Evolutionary conservation across 1,140 invertebrate species (phyloP), one percentile per base, ranked within the genome.

Genomic region (Tetranychus urticae): DNA sequence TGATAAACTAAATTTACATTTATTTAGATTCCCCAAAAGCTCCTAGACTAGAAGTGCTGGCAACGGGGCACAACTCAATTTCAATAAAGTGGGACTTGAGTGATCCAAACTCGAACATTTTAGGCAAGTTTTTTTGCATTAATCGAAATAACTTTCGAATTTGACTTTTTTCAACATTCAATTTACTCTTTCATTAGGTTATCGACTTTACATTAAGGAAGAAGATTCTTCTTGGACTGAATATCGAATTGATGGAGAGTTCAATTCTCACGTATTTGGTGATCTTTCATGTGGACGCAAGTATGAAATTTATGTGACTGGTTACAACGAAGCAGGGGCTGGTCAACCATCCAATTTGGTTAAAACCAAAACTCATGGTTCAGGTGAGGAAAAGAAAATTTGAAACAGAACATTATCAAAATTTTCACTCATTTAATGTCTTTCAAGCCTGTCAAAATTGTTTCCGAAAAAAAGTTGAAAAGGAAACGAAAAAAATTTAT

Each of bases 271-370:
- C 60, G 58, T 60, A 10, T 62, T 67, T 14, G 47, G 81, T 76
- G 75, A 78, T 35, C 72, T 90, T 14, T 84, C 82, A 80, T 89
- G 87, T 69, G 87, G 86, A 7, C 88, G 85, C 1, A 78, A 81
- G 34, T 90, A 90, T 70, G 83, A 88, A 67, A 76, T 89, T 52
- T 89, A 87, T 70, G 81, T 90, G 55, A 88, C 85, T 0, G 86
- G 86, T 6, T 86, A 83, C 70, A 90, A 89, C 73, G 80, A 83
- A 69, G 86, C 88, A 63, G 87, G 86, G 8, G 86, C 85, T 58
- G 86, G 87, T 0, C 72, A 86, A 39, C 85, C 86, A 0, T 88
- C 86, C 69, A 66, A 73, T 8, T n/a, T 13, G 12, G 61, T 66
- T 0, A 47, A 47, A 3, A 54, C 64, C 5, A 45, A 61, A 35